Conservation (phyloP, 2,797 vertebrate genomes). For the Ceryle rudis region DNA sequence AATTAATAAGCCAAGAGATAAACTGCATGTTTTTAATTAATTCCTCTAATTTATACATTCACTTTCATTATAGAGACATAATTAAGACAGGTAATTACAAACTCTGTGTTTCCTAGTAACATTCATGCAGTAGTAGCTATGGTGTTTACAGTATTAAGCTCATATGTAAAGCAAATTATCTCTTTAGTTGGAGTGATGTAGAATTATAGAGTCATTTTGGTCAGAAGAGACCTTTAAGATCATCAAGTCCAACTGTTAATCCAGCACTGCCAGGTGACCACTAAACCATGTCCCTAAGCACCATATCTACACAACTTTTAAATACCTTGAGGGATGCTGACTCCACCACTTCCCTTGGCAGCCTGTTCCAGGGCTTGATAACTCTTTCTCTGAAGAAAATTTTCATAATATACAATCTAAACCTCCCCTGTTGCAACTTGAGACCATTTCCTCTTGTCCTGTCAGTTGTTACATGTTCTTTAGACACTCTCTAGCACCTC, state of each 20-base stretch:
- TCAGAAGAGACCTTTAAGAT: background rate
- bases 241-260: background rate
- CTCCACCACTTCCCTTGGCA: background rate
- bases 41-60: conserved; percentile 38
- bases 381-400: background rate
- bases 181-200: conserved; percentile 65
- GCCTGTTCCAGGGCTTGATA: background rate
- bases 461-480: background rate
- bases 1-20: conserved; percentile 43
- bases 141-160: conserved; percentile 73
- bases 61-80: conserved; percentile 37
- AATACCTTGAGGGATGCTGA: background rate
- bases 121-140: conserved; percentile 63
- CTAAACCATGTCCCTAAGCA: background rate
- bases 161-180: conserved; percentile 76
- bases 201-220: background rate
- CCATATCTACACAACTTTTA: background rate
- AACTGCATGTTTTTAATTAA: conserved; percentile 32
- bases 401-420: background rate
- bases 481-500: background rate
- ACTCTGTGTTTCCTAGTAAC: conserved; percentile 67
- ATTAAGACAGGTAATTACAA: conserved; percentile 66
- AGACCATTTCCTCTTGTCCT: background rate
- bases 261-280: background rate
- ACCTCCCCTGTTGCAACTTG: background rate